Evolutionary conservation across 2,888 invertebrate species (phyloP).

Genomic region (Mythimna ferrago): DNA sequence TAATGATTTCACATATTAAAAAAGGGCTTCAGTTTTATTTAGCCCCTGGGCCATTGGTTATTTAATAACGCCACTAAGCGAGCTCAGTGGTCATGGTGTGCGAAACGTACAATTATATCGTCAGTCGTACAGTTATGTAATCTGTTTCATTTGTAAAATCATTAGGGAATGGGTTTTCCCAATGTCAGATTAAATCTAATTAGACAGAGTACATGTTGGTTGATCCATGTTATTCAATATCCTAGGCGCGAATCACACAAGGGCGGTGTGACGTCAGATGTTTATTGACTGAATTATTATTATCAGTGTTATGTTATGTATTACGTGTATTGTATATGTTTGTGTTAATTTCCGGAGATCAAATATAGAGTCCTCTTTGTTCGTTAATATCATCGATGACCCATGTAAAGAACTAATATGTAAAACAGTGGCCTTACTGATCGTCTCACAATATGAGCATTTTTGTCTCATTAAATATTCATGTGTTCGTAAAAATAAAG

Average conservation of each 20-base stretch:
- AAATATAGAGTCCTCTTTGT: not conserved
- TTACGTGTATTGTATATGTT: constrained; percentile 8
- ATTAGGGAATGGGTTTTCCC: not conserved
- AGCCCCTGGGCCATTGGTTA: no score
- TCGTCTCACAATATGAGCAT: not conserved
- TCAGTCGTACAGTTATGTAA: not conserved
- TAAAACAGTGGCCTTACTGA: not conserved
- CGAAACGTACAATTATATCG: constrained; percentile 6
- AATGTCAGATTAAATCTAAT: constrained; percentile 21
- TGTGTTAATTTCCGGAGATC: constrained; percentile 5
- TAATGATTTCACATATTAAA: no score
- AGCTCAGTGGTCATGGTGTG: not conserved
- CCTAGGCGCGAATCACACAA: not conserved
- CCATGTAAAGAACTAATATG: no score
- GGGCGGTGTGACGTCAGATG: constrained; percentile 11
- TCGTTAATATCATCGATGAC: no score
- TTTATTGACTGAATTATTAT: constrained; percentile 19
- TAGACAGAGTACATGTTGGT: constrained; percentile 19
- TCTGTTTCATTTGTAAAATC: not conserved
- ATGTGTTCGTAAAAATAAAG: not conserved
- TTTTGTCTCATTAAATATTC: constrained; percentile 4
- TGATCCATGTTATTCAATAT: constrained; percentile 9
- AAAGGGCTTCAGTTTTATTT: no score
- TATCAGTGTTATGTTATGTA: constrained; percentile 14
- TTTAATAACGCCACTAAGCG: no score